These are phyloP conservation scores for Amblyopsis hoosieri DNA, from an alignment of 2,797 vertebrate species.

Conservation along the genomic window DNA sequence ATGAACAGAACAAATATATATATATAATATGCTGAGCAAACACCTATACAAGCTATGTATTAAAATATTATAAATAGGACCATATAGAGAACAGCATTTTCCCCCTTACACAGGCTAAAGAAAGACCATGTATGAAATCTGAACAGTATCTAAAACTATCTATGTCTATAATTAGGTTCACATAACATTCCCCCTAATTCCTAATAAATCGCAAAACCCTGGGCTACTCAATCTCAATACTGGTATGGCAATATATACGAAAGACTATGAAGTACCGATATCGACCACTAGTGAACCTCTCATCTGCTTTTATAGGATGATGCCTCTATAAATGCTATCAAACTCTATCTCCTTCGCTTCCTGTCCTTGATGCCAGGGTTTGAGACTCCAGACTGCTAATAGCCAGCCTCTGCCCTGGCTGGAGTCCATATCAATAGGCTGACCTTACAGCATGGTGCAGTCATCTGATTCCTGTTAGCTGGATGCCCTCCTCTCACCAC, in stretches of 20 bases:
- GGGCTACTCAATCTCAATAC: too few relatives aligned
- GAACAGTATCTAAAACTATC: not conserved
- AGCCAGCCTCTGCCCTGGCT: constrained; percentile 32
- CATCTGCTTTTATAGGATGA: too few relatives aligned
- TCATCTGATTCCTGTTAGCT: constrained; percentile 71
- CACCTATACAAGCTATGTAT: too few relatives aligned
- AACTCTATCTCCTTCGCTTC: constrained; percentile 7
- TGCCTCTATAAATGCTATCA: not conserved
- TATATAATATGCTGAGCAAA: too few relatives aligned
- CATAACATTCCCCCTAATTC: too few relatives aligned
- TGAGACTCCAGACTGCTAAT: constrained; percentile 31
- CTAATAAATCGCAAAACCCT: too few relatives aligned
- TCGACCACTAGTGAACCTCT: too few relatives aligned
- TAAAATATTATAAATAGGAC: not conserved
- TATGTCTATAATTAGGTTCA: too few relatives aligned
- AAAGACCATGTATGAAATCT: not conserved
- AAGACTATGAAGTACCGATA: too few relatives aligned
- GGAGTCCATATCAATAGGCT: constrained; percentile 43
- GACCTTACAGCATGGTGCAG: constrained; percentile 62
- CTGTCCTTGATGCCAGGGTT: constrained; percentile 14
- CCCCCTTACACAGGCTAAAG: not conserved
- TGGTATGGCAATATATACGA: too few relatives aligned
- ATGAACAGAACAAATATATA: too few relatives aligned
- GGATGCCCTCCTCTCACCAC: constrained; percentile 56
- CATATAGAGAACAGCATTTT: not conserved